phyloP scores from a whole-genome alignment of 2,888 invertebrate species.

The Coenonympha glycerion region DNA sequence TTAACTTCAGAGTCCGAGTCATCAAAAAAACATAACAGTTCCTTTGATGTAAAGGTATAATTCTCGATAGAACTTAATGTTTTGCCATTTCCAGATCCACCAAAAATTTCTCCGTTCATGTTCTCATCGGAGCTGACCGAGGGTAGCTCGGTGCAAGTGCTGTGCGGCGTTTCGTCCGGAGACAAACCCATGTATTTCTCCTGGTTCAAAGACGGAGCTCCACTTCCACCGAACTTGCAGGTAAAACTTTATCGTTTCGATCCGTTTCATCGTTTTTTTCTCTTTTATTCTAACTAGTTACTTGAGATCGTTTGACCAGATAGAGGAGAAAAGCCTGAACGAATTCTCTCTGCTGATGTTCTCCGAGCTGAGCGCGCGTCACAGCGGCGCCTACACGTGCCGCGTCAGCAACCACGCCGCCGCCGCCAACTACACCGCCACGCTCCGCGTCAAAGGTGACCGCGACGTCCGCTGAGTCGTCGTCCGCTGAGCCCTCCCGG shows the following conservation, averaged over 20 bases:
- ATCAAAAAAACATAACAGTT: no score
- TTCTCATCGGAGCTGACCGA: slow-evolving; percentile 89
- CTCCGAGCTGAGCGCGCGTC: slow-evolving; percentile 78
- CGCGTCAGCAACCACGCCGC: slow-evolving; percentile 82
- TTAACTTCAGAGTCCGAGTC: no score
- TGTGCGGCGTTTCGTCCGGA: slow-evolving; percentile 84
- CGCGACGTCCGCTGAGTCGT: background rate
- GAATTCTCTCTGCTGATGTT: slow-evolving; percentile 83
- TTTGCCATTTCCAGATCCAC: slow-evolving; percentile 75
- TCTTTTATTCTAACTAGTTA: no score
- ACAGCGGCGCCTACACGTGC: slow-evolving; percentile 83
- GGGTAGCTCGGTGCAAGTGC: slow-evolving; percentile 86
- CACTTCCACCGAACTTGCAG: slow-evolving; percentile 78
- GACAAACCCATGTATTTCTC: slow-evolving; percentile 82
- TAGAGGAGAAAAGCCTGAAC: slow-evolving; percentile 80
- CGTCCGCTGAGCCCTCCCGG: no score
- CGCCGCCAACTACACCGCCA: slow-evolving; percentile 79
- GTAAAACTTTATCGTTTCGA: no score
- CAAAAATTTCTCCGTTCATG: slow-evolving; percentile 89
- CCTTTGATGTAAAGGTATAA: no score
- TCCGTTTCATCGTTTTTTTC: no score
- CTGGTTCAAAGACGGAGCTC: slow-evolving; percentile 79
- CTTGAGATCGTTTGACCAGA: no score
- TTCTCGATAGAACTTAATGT: background rate
- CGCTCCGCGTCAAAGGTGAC: slow-evolving; percentile 80